phyloP scores from a whole-genome alignment of 2,113 vertebrate genomes.

The Myiozetetes cayanensis region DNA sequence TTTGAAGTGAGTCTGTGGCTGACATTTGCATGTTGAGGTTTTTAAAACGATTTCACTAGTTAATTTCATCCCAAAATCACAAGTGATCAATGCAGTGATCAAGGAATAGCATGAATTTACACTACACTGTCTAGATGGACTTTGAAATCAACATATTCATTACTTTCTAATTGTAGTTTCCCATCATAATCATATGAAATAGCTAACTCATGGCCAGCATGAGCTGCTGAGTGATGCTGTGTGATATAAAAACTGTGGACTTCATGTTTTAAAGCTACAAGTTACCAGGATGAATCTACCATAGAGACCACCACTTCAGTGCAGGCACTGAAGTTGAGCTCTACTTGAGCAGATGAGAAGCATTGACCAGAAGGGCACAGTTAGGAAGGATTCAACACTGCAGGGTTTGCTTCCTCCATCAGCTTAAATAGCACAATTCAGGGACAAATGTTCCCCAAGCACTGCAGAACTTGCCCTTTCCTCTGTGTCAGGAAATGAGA shows the following conservation, averaged over 20 bases:
- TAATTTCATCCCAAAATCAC: neutral
- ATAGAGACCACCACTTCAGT: neutral
- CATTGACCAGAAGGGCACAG: neutral
- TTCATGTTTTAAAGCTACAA: neutral
- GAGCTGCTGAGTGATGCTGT: neutral
- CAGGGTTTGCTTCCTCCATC: neutral
- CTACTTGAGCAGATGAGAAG: neutral
- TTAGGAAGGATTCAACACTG: neutral
- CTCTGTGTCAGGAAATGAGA: neutral
- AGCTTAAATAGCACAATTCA: neutral
- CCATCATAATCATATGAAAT: neutral
- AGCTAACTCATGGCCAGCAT: neutral
- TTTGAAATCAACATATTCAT: neutral
- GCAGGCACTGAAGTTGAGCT: neutral
- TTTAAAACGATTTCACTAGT: neutral
- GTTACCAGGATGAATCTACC: neutral
- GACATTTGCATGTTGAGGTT: neutral
- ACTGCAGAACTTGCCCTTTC: neutral
- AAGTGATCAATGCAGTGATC: accelerated
- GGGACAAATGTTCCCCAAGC: neutral
- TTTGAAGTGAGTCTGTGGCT: neutral
- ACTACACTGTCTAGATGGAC: neutral
- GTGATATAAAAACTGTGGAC: neutral
- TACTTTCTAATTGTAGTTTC: neutral
- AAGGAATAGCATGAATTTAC: neutral